These are phyloP conservation scores for Pteronura brasiliensis DNA, from an alignment of 2,113 vertebrate genomes.

Conservation along the genomic window DNA sequence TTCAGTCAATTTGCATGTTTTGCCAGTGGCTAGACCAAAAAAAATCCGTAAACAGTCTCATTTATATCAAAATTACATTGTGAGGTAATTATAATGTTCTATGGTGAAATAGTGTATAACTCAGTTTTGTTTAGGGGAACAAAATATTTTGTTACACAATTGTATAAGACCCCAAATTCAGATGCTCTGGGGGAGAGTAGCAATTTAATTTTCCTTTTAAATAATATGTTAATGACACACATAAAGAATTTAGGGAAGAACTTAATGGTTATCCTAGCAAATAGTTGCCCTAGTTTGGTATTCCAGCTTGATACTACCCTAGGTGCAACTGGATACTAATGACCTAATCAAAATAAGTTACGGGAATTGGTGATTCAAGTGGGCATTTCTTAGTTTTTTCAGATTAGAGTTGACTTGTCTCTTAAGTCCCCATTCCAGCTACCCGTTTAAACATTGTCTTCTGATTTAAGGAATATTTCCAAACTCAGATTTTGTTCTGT, in stretches of 20 bases:
- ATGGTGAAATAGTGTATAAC: neutral
- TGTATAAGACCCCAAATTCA: neutral
- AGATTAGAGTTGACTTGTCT: neutral
- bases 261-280: neutral
- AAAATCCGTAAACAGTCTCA: neutral
- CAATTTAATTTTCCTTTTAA: neutral
- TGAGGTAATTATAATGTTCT: neutral
- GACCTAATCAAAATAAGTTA: neutral
- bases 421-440: neutral
- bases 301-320: neutral
- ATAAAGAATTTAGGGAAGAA: neutral
- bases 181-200: neutral
- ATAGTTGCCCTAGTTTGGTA: neutral
- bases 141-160: neutral
- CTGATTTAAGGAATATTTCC: neutral
- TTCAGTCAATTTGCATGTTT: neutral
- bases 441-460: neutral
- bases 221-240: neutral
- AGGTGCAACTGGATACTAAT: neutral
- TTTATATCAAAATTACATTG: neutral
- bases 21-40: neutral
- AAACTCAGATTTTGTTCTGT: neutral
- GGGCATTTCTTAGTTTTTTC: neutral
- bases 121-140: neutral
- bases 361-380: neutral